Base-by-base conservation (phyloP, 2,888 invertebrate genomes). In the Phalangium opilio region DNA sequence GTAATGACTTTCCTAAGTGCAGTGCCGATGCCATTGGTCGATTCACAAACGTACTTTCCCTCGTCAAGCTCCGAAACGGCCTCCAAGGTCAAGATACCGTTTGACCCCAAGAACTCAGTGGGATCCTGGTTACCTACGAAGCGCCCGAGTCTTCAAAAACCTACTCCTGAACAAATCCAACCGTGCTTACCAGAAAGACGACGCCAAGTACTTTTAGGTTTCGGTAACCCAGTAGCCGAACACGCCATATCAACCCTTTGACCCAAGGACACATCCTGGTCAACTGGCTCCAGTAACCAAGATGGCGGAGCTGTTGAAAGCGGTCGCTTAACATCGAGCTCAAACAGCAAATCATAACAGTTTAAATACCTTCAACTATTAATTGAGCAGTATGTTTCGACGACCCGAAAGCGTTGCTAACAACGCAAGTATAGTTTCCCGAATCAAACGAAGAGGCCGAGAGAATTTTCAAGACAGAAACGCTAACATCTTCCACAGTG, bases 241-340 rank as follows among this genome's bases (percentile, higher is more conserved):
- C 55, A 55, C 5, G 49, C 44, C 19, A 54, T 38, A 1, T n/a
- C 17, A 34, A 44, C 41, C 10, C 17, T 34, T 41, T 45, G 45
- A 8, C 50, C 51, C 33, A 44, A 43, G 36, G 42, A 45, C 2
- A 49, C 42, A 34, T 49, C 43, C 7, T 45, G 7, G 43, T 56
- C 55, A 3, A 17, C 20, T 14, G 56, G 56, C 41, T 55, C 56
- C 36, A 38, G 48, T 32, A 50, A 44, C 56, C 56, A 56, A 2
- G 18, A 35, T 11, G 56, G 54, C 8, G 55, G 51, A 36, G 51
- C 54, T 56, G 15, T 10, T 48, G 44, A 27, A 4, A 27, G 27
- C 8, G 27, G 27, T 4, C 27, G 27, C 4, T 27, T 27, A 27
- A 7, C 27, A 27, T 7, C 8, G 27, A 27, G 8, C 27, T 39